Base-by-base conservation (phyloP, 2,797 vertebrate species). In the Simalia tracyae region DNA sequence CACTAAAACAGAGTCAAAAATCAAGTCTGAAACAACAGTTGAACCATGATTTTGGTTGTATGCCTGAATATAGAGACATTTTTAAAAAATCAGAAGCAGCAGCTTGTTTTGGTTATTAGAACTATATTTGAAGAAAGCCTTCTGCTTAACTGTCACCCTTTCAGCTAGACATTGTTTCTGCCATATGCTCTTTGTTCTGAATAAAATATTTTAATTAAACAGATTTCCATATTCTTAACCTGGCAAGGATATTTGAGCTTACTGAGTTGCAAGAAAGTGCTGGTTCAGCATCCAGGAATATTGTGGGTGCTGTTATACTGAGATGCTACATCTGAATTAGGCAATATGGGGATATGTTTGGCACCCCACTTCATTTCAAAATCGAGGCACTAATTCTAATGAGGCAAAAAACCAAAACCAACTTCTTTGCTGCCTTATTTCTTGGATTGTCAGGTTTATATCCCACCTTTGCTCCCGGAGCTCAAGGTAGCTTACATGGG, bases 1-100 rank as follows among this genome's bases (percentile, higher is more conserved):
- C 46, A 59, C 72, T 84, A 89, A 89, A 89, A 86, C 36, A 85
- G 81, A 89, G 63, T 64, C 57, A 90, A 59, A 92, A 90, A 87
- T 81, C 57, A 87, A 90, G 42, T n/a, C 50, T n/a, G 24, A 84
- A 92, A 54, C 50, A 54, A 88, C 46, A 64, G 91, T 36, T 84
- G 86, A 72, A 31, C 57, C 50, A 56, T 42, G n/a, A 84, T 90
- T 54, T 3, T 12, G 14, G 15, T 87, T 87, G n/a, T 76, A 87
- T 81, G n/a, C 86, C 36, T 60, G n/a, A 90, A 86, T 54, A 88
- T 24, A 92, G 26, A 63, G 68, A 28, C 10, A 22, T 64, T 76
- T 91, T 36, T 22, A 61, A 72, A 92, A 57, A n/a, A 86, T 3
- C 12, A 54, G 6, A 57, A 57, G 54, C 6, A 57, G 14, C 2